phyloP scores from a whole-genome alignment of 2,797 vertebrate species.

The Rhabdomys pumilio region DNA sequence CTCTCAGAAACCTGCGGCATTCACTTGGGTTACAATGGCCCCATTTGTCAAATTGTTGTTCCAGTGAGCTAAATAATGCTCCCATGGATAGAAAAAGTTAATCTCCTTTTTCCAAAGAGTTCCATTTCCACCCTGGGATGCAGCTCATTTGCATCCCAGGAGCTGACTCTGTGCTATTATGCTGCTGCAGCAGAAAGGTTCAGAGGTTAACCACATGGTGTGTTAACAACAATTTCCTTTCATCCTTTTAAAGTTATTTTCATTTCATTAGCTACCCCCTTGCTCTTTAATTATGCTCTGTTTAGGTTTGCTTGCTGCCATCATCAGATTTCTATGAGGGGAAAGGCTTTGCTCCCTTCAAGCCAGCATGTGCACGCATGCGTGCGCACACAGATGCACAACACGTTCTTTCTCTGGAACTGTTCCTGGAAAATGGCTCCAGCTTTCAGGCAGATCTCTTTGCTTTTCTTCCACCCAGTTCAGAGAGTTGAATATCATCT shows the following conservation, averaged over 20 bases:
- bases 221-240: constrained; percentile 83
- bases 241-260: constrained; percentile 84
- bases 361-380: background rate
- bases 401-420: background rate
- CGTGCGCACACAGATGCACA: background rate
- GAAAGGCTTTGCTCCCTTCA: constrained; percentile 66
- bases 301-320: constrained; percentile 75
- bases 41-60: constrained; percentile 78
- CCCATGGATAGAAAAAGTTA: constrained; percentile 69
- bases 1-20: constrained; percentile 37
- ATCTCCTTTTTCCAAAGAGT: constrained; percentile 74
- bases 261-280: constrained; percentile 81
- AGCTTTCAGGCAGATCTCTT: background rate
- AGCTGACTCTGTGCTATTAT: constrained; percentile 78
- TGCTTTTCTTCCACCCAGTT: constrained; percentile 48
- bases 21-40: constrained; percentile 12
- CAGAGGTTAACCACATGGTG: constrained; percentile 82
- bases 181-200: constrained; percentile 73
- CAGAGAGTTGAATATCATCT: constrained; percentile 65
- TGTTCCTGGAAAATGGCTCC: constrained; percentile 37
- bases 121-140: constrained; percentile 70
- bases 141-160: constrained; percentile 76
- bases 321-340: constrained; percentile 72
- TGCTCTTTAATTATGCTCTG: constrained; percentile 83
- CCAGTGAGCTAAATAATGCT: constrained; percentile 67